Percentiles rank a stretch among this genome's conserved stretches.
Evolutionary conservation across 2,113 vertebrate genomes (phyloP).

Genomic region (Syngnathus floridae): DNA sequence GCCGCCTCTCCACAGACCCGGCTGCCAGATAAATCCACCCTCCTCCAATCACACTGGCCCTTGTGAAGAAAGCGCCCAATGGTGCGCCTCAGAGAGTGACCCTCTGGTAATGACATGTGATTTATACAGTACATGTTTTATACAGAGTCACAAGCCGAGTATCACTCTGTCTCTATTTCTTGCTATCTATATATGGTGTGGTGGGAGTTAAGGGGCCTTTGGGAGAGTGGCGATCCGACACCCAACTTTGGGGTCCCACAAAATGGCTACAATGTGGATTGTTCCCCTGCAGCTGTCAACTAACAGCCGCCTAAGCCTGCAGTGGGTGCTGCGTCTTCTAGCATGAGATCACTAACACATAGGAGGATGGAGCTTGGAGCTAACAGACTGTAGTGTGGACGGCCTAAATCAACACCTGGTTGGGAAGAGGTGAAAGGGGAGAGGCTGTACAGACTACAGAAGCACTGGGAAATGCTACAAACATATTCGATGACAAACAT

Average conservation of each 20-base stretch:
- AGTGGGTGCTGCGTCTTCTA: constrained; percentile 43
- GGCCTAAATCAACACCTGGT: constrained; percentile 61
- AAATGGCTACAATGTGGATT: constrained; percentile 59
- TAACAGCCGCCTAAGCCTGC: constrained; percentile 36
- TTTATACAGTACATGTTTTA: constrained; percentile 63
- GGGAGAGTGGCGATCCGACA: constrained; percentile 48
- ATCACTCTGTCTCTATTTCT: constrained; percentile 14
- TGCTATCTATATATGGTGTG: constrained; percentile 52
- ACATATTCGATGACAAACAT: background rate
- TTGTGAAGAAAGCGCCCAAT: constrained; percentile 49
- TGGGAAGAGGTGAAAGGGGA: constrained; percentile 28
- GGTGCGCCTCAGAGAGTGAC: constrained; percentile 45
- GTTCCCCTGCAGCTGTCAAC: constrained; percentile 60
- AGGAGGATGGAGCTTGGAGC: constrained; percentile 43
- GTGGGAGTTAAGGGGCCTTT: constrained; percentile 59
- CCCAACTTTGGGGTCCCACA: constrained; percentile 57
- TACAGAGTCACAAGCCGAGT: constrained; percentile 37
- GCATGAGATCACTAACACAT: constrained; percentile 47
- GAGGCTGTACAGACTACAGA: constrained; percentile 2
- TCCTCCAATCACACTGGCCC: constrained; percentile 56
- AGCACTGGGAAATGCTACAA: constrained; percentile 1
- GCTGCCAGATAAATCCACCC: constrained; percentile 63
- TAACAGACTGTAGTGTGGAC: constrained; percentile 42
- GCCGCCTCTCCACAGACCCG: constrained; percentile 57
- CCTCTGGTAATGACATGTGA: constrained; percentile 64